Evolutionary conservation across 2,113 vertebrate genomes (phyloP).

Genomic region (Laticauda colubrina): DNA sequence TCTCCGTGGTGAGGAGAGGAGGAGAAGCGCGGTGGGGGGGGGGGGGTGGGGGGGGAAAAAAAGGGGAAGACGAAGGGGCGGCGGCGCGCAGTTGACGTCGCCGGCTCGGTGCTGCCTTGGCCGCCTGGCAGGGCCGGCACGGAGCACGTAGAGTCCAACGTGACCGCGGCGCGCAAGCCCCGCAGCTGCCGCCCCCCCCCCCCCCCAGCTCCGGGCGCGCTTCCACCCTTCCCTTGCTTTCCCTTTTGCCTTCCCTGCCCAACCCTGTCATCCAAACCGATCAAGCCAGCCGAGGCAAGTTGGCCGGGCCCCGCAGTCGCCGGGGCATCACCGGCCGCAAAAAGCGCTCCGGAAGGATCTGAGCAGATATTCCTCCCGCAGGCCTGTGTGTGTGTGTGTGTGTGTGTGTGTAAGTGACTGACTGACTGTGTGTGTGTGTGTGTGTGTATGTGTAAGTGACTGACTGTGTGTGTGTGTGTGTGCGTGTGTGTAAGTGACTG

Average conservation of each 20-base stretch:
- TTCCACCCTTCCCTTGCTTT: background rate
- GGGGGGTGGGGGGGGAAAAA: too few relatives aligned
- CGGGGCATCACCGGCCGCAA: constrained; percentile 26
- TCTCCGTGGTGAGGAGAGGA: constrained; percentile 8
- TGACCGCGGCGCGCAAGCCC: constrained; percentile 65
- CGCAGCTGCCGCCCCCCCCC: background rate
- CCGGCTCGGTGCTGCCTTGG: constrained; percentile 64
- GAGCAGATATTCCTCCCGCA: background rate
- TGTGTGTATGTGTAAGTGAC: background rate
- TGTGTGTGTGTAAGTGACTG: background rate
- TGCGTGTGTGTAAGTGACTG: background rate
- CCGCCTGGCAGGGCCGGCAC: constrained; percentile 75
- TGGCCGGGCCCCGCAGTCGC: background rate
- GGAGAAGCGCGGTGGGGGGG: background rate
- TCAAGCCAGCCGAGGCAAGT: background rate
- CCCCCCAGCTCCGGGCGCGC: constrained; percentile 1
- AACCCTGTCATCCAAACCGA: background rate
- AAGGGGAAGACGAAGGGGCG: background rate
- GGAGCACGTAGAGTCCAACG: constrained; percentile 86
- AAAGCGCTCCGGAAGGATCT: constrained; percentile 17
- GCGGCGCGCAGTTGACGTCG: constrained; percentile 77
- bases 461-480: background rate
- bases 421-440: background rate
- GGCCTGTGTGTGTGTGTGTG: background rate
- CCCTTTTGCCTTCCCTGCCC: background rate